These are phyloP conservation scores for Chiridota heheva DNA, from an alignment of 35 echinoderm and acorn worm species.

Conservation along the genomic window DNA sequence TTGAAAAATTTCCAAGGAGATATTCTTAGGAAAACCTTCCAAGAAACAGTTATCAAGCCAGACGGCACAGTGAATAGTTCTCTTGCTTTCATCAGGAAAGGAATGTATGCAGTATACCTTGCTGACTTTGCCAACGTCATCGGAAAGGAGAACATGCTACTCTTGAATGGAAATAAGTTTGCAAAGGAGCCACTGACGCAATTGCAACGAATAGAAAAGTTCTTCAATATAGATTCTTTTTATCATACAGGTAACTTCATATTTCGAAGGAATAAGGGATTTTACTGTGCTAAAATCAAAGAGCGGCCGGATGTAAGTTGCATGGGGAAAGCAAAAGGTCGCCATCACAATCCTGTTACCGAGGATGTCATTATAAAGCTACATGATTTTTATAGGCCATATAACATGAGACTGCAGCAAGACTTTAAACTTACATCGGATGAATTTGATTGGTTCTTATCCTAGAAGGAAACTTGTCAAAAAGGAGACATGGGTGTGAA, in stretches of 20 bases:
- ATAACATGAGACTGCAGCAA: neutral
- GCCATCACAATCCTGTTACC: constrained; percentile 11
- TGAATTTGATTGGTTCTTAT: constrained; percentile 20
- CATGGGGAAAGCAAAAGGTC: constrained; percentile 22
- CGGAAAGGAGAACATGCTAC: constrained; percentile 27
- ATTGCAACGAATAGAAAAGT: constrained; percentile 33
- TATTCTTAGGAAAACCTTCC: constrained; percentile 18
- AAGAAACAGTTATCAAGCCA: constrained; percentile 25
- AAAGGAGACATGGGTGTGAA: too few relatives aligned
- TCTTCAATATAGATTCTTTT: constrained; percentile 26
- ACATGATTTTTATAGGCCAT: constrained; percentile 28
- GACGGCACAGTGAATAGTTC: constrained; percentile 27
- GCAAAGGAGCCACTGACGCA: neutral
- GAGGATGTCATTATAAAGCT: constrained; percentile 9
- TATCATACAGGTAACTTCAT: constrained; percentile 26
- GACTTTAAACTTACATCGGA: constrained; percentile 4
- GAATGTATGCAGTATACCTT: constrained; percentile 44
- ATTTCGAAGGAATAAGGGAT: constrained; percentile 20
- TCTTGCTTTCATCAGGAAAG: constrained; percentile 24
- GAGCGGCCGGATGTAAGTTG: constrained; percentile 4
- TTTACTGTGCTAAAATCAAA: constrained; percentile 11
- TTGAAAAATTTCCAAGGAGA: neutral
- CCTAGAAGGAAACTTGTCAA: too few relatives aligned
- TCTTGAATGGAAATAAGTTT: constrained; percentile 37
- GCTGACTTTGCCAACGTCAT: neutral